These are phyloP conservation scores for Chroicocephalus ridibundus DNA, from an alignment of 2,113 vertebrate genomes.

Conservation along the genomic window DNA sequence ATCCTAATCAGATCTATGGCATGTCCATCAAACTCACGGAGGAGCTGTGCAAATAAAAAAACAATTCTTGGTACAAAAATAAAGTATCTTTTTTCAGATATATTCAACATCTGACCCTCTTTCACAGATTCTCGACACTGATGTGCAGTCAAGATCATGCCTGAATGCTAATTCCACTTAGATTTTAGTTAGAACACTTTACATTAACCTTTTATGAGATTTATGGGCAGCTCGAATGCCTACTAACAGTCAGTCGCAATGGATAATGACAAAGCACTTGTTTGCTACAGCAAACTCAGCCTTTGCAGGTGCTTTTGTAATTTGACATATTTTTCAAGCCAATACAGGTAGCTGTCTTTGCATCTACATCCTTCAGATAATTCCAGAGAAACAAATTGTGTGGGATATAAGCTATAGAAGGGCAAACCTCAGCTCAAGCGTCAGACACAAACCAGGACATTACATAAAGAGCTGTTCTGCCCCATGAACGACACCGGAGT, in stretches of 20 bases:
- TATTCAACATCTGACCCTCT: neutral
- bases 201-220: neutral
- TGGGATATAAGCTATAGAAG: neutral
- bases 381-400: neutral
- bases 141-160: neutral
- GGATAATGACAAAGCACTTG: neutral
- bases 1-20: neutral
- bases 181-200: neutral
- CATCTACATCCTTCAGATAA: neutral
- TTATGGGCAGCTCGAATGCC: neutral
- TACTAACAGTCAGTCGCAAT: neutral
- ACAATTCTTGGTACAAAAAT: neutral
- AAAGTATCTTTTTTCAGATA: neutral
- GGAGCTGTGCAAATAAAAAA: neutral
- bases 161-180: neutral
- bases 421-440: neutral
- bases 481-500: accelerated
- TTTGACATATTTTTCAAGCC: neutral
- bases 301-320: neutral
- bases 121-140: neutral
- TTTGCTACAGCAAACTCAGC: neutral
- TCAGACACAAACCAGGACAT: neutral
- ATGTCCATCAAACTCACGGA: neutral
- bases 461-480: accelerated
- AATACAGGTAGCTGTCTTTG: neutral